Evolutionary conservation across 92 coral and sea anemone genomes (phyloP).

Genomic region (Bergia puertoricense): DNA sequence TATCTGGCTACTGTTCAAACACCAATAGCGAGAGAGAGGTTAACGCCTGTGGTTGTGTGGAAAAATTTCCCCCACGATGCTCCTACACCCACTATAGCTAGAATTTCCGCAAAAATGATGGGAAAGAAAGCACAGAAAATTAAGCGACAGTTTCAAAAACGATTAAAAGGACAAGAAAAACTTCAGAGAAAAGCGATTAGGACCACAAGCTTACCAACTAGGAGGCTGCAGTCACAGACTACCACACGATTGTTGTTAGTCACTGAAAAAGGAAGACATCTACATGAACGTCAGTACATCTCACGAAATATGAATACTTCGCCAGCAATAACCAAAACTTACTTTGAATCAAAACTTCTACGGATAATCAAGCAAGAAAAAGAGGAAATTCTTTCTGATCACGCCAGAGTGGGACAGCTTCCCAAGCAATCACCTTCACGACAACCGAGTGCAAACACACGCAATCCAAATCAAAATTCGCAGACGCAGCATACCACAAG

Average conservation of each 20-base stretch:
- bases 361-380: background rate
- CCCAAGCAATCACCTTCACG: background rate
- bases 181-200: background rate
- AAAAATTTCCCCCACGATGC: too few species aligned
- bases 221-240: background rate
- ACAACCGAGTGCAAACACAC: background rate
- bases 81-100: background rate
- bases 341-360: background rate
- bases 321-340: too few species aligned
- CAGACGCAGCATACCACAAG: background rate
- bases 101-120: background rate
- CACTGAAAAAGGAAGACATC: background rate
- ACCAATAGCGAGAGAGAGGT: background rate
- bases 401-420: background rate
- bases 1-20: background rate
- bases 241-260: background rate
- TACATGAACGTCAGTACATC: background rate
- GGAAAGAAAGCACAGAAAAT: background rate
- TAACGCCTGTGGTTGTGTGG: background rate
- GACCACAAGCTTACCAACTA: background rate
- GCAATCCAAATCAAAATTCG: background rate
- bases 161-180: background rate
- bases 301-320: background rate
- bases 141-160: background rate
- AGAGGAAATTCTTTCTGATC: background rate